A percentile compares a stretch with the other conserved stretches of the same genome.
phyloP scores from a whole-genome alignment of 2,113 vertebrate genomes.

The Ahaetulla prasina region DNA sequence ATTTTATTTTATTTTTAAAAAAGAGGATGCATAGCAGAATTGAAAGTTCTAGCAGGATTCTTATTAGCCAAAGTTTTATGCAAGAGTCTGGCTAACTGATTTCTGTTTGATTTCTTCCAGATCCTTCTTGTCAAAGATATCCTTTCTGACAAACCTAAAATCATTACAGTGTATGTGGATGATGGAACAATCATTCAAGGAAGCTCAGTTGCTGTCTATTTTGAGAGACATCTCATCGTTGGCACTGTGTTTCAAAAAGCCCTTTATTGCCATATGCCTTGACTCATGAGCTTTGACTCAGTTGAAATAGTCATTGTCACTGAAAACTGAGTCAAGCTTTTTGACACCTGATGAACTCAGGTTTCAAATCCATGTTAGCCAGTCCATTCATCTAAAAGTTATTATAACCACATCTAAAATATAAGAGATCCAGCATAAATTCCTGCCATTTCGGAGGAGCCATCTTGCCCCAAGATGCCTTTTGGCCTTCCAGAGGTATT shows the following conservation, averaged over 20 bases:
- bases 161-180: conserved; percentile 82
- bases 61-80: background rate
- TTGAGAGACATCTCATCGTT: conserved; percentile 79
- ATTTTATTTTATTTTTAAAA: background rate
- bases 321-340: background rate
- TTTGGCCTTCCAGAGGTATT: background rate
- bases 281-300: background rate
- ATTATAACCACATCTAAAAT: background rate
- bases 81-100: background rate
- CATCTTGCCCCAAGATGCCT: background rate
- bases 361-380: background rate
- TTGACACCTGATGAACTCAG: background rate
- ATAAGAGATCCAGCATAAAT: background rate
- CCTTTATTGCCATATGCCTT: conserved; percentile 78
- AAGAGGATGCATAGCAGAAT: background rate
- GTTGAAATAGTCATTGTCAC: background rate
- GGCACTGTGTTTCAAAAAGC: conserved; percentile 88
- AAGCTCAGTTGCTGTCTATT: conserved; percentile 76
- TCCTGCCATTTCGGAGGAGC: background rate
- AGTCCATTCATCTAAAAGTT: background rate
- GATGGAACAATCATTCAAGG: conserved; percentile 80
- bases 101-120: conserved; percentile 50
- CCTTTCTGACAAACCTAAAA: conserved; percentile 75
- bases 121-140: conserved; percentile 85
- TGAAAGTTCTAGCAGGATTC: background rate